Evolutionary conservation across 2,797 vertebrate genomes (phyloP).

Genomic region (Acipenser transmontanus): DNA sequence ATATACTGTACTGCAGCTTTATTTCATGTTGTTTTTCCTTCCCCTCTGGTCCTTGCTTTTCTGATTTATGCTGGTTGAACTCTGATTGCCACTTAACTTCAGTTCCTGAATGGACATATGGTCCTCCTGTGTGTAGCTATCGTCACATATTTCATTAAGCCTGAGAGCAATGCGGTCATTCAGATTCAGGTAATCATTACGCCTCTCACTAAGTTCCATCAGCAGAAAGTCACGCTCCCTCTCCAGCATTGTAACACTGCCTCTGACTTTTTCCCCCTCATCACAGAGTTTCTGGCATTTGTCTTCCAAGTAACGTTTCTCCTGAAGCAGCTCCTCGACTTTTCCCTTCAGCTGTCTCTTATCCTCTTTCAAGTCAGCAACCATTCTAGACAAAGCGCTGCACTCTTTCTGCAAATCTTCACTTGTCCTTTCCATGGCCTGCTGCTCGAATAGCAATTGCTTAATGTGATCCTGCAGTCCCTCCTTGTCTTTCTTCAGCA

Average conservation of each 20-base stretch:
- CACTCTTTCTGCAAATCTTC: slow-evolving; percentile 22
- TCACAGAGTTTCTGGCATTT: neutral
- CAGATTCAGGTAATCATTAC: slow-evolving; percentile 32
- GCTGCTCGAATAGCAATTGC: slow-evolving; percentile 21
- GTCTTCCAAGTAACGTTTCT: slow-evolving; percentile 14
- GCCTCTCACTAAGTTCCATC: slow-evolving; percentile 29
- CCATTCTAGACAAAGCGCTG: slow-evolving; percentile 17
- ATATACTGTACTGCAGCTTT: too few species aligned
- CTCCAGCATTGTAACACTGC: slow-evolving; percentile 20
- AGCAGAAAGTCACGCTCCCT: slow-evolving; percentile 27
- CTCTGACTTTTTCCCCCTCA: slow-evolving; percentile 24
- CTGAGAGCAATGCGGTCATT: slow-evolving; percentile 35
- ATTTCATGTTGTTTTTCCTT: too few species aligned
- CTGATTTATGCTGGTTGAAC: neutral
- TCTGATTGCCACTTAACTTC: neutral
- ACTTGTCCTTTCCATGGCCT: slow-evolving; percentile 7
- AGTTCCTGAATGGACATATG: neutral
- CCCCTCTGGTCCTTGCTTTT: too few species aligned
- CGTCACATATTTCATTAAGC: slow-evolving; percentile 14
- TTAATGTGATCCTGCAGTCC: slow-evolving; percentile 19
- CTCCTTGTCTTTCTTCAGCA: slow-evolving; percentile 20
- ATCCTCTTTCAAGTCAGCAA: slow-evolving; percentile 28
- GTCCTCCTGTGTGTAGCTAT: neutral
- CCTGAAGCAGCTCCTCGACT: slow-evolving; percentile 20
- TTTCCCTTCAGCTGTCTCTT: slow-evolving; percentile 22